Evolutionary conservation across 2,113 vertebrate genomes (phyloP).

Genomic region (Onychorhynchus coronatus): DNA sequence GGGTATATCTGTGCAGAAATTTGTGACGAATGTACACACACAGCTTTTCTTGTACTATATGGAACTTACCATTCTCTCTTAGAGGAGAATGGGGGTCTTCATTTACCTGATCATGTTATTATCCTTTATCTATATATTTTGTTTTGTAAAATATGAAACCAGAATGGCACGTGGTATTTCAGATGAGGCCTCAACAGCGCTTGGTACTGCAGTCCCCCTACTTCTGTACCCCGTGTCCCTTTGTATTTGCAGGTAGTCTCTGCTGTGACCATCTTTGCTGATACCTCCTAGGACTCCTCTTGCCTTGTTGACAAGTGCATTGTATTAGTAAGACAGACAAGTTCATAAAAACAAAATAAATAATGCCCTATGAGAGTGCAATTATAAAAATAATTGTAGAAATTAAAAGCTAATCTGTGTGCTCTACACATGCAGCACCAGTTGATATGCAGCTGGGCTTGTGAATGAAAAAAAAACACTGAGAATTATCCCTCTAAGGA

Average conservation of each 20-base stretch:
- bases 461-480: neutral
- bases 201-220: neutral
- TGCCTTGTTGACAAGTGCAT: neutral
- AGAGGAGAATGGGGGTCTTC: neutral
- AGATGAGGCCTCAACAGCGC: neutral
- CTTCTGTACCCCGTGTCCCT: accelerated
- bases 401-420: neutral
- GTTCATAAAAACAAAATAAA: neutral
- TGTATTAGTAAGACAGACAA: accelerated
- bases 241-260: neutral
- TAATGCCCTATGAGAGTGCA: neutral
- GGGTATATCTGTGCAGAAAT: neutral
- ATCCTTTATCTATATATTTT: neutral
- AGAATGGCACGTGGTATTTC: neutral
- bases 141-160: neutral
- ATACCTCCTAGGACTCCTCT: neutral
- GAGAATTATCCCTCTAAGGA: neutral
- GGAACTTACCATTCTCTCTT: neutral
- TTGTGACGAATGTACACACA: neutral
- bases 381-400: neutral
- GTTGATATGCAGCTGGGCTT: neutral
- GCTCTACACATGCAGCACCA: neutral
- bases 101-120: neutral
- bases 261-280: neutral
- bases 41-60: neutral